phyloP scores from a whole-genome alignment of 2,888 invertebrate genomes.

The Clostera curtula region DNA sequence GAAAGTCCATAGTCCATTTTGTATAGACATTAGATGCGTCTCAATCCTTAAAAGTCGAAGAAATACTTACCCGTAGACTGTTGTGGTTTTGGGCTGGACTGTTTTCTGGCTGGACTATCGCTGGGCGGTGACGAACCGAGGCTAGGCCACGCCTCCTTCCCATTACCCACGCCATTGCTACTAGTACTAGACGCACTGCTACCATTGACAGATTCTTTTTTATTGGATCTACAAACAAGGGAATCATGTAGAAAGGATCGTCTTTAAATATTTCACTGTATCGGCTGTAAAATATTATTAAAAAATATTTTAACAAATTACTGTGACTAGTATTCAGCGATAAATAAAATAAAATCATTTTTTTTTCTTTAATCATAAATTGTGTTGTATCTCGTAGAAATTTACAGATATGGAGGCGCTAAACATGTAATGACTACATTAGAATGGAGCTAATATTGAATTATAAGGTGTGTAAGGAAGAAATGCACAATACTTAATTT shows the following conservation, averaged over 20 bases:
- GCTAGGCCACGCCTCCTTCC: constrained; percentile 85
- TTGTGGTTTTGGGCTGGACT: constrained; percentile 55
- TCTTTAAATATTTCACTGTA: too few species aligned
- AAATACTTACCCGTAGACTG: constrained; percentile 35
- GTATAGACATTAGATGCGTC: not conserved
- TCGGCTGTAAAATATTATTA: too few species aligned
- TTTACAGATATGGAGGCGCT: too few species aligned
- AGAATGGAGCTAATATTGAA: too few species aligned
- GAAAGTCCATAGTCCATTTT: constrained; percentile 1
- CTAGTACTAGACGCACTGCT: constrained; percentile 28
- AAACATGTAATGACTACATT: too few species aligned
- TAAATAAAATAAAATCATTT: too few species aligned
- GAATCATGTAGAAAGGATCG: constrained; percentile 1
- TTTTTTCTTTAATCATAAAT: too few species aligned
- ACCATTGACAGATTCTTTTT: constrained; percentile 47
- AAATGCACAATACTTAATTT: too few species aligned
- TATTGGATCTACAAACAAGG: constrained; percentile 47
- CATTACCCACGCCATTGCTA: constrained; percentile 34
- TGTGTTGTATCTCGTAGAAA: too few species aligned
- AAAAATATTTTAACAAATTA: too few species aligned
- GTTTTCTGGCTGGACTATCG: constrained; percentile 55
- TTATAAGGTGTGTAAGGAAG: too few species aligned
- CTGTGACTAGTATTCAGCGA: too few species aligned
- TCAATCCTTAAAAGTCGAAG: not conserved
- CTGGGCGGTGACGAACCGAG: constrained; percentile 75